Conservation (phyloP, 1,140 invertebrate genomes). For the Caenorhabditis brenneri region DNA sequence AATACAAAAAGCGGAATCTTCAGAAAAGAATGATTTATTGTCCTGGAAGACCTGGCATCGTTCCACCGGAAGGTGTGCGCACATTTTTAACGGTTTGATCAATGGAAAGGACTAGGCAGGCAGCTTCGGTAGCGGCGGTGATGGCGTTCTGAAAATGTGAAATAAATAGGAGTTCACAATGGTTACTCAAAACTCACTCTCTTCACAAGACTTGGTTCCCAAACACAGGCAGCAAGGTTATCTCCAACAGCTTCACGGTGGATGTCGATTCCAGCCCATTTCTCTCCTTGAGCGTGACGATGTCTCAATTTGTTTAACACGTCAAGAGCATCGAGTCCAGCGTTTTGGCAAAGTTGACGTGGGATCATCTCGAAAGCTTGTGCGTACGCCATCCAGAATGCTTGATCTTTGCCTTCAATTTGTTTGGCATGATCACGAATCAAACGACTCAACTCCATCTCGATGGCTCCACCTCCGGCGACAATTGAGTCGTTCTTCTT, state of each 20-base stretch:
- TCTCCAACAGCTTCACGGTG: slow-evolving; percentile 85
- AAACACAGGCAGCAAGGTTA: slow-evolving; percentile 90
- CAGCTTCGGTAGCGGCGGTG: slow-evolving; percentile 91
- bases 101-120: slow-evolving; percentile 91
- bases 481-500: slow-evolving; percentile 78
- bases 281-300: slow-evolving; percentile 86
- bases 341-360: slow-evolving; percentile 95
- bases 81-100: slow-evolving; percentile 86
- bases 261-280: slow-evolving; percentile 95
- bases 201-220: slow-evolving; percentile 96
- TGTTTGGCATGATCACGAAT: slow-evolving; percentile 87
- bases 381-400: slow-evolving; percentile 89
- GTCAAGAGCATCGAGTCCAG: slow-evolving; percentile 96
- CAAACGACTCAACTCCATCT: slow-evolving; percentile 94
- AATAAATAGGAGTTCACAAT: too few species aligned
- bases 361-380: slow-evolving; percentile 94
- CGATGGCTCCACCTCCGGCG: slow-evolving; percentile 90
- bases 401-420: slow-evolving; percentile 93
- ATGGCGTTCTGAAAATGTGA: slow-evolving; percentile 79
- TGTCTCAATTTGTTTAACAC: slow-evolving; percentile 95
- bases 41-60: slow-evolving; percentile 68
- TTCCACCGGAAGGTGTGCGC: slow-evolving; percentile 58
- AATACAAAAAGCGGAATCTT: background rate
- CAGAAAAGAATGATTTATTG: slow-evolving; percentile 7
- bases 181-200: slow-evolving; percentile 74